A percentile compares a stretch with the other conserved stretches of the same genome.
Evolutionary conservation across 2,113 vertebrate genomes (phyloP).

Genomic region (Alligator sinensis): DNA sequence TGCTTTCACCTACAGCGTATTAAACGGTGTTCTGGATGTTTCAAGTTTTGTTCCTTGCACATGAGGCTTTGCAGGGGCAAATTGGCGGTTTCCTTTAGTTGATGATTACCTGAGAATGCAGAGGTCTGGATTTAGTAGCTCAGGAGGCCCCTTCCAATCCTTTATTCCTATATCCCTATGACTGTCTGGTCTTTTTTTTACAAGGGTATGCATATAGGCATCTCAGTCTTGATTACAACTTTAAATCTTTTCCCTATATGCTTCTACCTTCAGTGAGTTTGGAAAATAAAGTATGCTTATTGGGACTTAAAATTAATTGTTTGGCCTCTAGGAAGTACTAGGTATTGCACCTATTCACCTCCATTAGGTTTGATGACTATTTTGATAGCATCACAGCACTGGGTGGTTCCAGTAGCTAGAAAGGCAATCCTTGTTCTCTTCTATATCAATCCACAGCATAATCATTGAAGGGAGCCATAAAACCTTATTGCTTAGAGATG

Average conservation of each 20-base stretch:
- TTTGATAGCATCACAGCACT: constrained; percentile 46
- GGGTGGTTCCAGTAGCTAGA: constrained; percentile 66
- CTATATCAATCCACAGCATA: constrained; percentile 17
- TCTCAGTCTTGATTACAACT: constrained; percentile 22
- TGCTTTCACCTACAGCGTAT: no score
- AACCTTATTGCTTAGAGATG: constrained; percentile 32
- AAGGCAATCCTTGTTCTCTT: neutral
- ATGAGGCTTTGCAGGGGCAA: no score
- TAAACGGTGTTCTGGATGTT: no score
- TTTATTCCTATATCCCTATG: no score
- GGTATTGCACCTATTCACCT: neutral
- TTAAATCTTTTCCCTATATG: constrained; percentile 22
- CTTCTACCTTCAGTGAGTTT: neutral
- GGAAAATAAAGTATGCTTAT: neutral
- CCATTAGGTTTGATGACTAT: constrained; percentile 31
- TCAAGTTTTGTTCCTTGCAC: no score
- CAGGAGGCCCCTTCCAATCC: no score
- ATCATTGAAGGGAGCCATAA: constrained; percentile 46
- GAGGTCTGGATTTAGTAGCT: no score
- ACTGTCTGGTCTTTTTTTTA: neutral
- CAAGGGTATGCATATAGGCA: neutral
- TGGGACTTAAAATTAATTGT: constrained; percentile 39
- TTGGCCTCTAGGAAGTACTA: constrained; percentile 4
- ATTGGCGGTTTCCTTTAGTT: no score
- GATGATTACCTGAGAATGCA: no score